These are phyloP conservation scores for Colius striatus DNA, from an alignment of 2,113 vertebrate genomes.

Conservation along the genomic window DNA sequence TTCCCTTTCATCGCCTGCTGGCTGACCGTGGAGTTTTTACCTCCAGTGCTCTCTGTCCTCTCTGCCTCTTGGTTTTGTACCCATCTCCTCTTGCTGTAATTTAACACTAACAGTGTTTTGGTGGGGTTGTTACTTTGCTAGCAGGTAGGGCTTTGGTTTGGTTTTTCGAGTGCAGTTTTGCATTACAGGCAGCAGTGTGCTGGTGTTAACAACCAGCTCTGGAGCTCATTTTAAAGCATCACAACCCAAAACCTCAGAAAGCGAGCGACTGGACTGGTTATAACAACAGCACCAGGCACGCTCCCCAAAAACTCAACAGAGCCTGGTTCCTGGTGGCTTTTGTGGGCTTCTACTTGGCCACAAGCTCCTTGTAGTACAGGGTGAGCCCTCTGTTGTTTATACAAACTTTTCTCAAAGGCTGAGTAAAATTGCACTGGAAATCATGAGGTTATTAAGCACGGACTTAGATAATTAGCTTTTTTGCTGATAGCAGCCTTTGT, in stretches of 20 bases:
- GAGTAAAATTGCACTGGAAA: background rate
- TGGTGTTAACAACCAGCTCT: background rate
- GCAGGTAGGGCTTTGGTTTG: background rate
- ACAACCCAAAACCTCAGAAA: fast-evolving
- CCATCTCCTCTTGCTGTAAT: background rate
- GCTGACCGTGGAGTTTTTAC: background rate
- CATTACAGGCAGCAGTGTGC: background rate
- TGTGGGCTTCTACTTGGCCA: background rate
- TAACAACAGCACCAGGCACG: fast-evolving
- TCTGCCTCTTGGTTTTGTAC: background rate
- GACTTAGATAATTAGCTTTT: background rate
- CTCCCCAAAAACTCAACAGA: background rate
- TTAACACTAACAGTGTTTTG: background rate
- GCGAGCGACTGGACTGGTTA: background rate
- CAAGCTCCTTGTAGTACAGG: background rate
- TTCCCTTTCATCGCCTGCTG: background rate
- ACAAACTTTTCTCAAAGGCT: background rate
- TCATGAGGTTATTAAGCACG: background rate
- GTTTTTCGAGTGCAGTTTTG: background rate
- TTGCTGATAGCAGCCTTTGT: background rate
- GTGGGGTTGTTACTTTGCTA: background rate
- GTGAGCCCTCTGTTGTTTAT: background rate
- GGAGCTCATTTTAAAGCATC: background rate
- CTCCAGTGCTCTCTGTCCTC: background rate
- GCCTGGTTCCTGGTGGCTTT: background rate